Percentiles rank a stretch among this genome's conserved stretches.
Evolutionary conservation across 2,113 vertebrate species (phyloP).

Genomic region (Casuarius casuarius): DNA sequence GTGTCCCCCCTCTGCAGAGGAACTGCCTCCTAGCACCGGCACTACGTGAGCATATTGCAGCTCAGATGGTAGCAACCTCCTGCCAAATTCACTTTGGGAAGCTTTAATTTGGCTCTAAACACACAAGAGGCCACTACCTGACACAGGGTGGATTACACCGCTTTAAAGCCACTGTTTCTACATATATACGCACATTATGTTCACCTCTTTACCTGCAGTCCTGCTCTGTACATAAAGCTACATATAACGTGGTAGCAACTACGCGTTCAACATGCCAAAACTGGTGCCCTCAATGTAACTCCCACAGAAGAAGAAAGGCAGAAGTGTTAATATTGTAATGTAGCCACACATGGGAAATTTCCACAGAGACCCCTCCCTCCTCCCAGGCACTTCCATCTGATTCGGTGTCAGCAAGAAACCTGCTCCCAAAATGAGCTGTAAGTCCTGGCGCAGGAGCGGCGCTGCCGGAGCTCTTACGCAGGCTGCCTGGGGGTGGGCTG

Average conservation of each 20-base stretch:
- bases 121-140: neutral
- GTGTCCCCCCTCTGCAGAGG: neutral
- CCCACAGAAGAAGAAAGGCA: neutral
- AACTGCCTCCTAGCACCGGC: neutral
- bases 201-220: neutral
- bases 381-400: neutral
- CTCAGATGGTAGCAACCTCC: neutral
- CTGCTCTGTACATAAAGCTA: neutral
- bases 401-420: neutral
- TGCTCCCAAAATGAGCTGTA: neutral
- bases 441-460: neutral
- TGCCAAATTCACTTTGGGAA: neutral
- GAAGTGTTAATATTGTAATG: neutral
- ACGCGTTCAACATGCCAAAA: neutral
- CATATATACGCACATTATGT: neutral
- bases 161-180: neutral
- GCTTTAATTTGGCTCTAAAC: neutral
- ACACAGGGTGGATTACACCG: neutral
- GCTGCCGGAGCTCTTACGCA: neutral
- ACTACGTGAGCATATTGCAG: neutral
- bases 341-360: neutral
- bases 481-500: neutral
- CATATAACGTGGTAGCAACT: neutral
- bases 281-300: neutral
- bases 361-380: neutral